These are phyloP conservation scores for Lasioglossum leucozonium DNA, from an alignment of 2,888 invertebrate species.

Conservation along the genomic window DNA sequence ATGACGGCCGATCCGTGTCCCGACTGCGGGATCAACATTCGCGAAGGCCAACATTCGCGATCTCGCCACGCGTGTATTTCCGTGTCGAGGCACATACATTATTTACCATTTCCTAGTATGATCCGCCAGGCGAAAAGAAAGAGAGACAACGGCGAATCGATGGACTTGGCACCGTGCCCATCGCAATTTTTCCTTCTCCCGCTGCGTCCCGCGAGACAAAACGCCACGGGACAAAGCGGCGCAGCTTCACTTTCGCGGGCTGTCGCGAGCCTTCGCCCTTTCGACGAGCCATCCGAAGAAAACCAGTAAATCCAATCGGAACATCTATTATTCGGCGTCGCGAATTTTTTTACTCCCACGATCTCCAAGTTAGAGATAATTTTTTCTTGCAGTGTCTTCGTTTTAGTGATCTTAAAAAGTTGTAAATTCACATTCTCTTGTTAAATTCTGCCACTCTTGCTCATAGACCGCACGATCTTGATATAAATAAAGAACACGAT, in stretches of 20 bases:
- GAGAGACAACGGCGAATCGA: slow-evolving; percentile 44
- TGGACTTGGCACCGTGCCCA: slow-evolving; percentile 53
- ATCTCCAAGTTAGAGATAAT: neutral
- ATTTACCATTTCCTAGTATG: slow-evolving; percentile 82
- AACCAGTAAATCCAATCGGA: neutral
- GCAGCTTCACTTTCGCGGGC: neutral
- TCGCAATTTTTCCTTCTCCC: slow-evolving; percentile 22
- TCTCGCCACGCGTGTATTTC: slow-evolving; percentile 76
- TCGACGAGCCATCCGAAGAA: neutral
- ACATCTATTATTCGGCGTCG: neutral
- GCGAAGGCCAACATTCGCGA: slow-evolving; percentile 78
- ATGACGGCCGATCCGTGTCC: slow-evolving; percentile 79
- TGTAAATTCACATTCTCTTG: too few relatives aligned
- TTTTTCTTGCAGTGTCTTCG: neutral
- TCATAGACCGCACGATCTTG: too few relatives aligned
- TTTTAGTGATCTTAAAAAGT: too few relatives aligned
- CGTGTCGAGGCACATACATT: slow-evolving; percentile 81
- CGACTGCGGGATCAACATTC: slow-evolving; percentile 76
- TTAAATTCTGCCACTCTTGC: too few relatives aligned
- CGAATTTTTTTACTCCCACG: neutral
- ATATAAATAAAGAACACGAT: too few relatives aligned
- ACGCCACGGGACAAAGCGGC: neutral
- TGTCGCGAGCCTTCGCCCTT: neutral
- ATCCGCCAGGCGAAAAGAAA: slow-evolving; percentile 51
- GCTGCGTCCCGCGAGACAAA: slow-evolving; percentile 25